Base-by-base conservation (phyloP, 2,797 vertebrate species). In the Saxicola maurus region DNA sequence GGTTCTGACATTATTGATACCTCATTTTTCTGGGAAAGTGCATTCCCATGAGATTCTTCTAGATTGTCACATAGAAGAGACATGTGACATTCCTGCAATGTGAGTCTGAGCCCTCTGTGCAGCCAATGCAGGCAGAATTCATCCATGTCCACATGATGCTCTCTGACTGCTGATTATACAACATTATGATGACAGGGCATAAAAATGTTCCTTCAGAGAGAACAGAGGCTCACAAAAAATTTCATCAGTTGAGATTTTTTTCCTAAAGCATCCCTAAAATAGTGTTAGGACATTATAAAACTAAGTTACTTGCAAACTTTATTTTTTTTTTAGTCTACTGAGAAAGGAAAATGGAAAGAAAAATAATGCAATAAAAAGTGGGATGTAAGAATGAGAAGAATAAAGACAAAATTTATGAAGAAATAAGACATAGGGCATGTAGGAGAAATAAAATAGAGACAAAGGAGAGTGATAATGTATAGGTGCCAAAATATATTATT, bases 111-210 rank as follows among this genome's bases (percentile, higher is more conserved):
- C 30, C 27, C 71, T 62, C 49, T 0, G 0, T 64, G 53, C 45
- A 71, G 80, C 86, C 33, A 42, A 9, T 45, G 45, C 45, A 69
- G 65, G 64, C 86, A 88, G 48, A 77, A 60, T 77, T 83, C 8
- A 1, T 84, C 76, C 24, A 8, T 12, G 45, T 64, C 80, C 83
- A 60, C 6, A 21, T 75, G 67, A 83, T 90, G 72, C 40, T 65
- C 78, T 67, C 78, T 89, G 85, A 37, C 66, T 89, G 49, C 33
- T 90, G 82, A 46, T 91, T 93, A 92, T 82, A 86, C 37, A 77
- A 81, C 72, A 23, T 76, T 69, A 62, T 15, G n/a, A 89, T 91
- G 82, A 72, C 48, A 83, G 45, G 60, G 64, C 61, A 55, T 74
- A 90, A 82, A 90, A 93, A 75, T 15, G 27, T 91, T 84, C 71